phyloP scores from a whole-genome alignment of 2,888 invertebrate genomes.

The Steinernema scapterisci region DNA sequence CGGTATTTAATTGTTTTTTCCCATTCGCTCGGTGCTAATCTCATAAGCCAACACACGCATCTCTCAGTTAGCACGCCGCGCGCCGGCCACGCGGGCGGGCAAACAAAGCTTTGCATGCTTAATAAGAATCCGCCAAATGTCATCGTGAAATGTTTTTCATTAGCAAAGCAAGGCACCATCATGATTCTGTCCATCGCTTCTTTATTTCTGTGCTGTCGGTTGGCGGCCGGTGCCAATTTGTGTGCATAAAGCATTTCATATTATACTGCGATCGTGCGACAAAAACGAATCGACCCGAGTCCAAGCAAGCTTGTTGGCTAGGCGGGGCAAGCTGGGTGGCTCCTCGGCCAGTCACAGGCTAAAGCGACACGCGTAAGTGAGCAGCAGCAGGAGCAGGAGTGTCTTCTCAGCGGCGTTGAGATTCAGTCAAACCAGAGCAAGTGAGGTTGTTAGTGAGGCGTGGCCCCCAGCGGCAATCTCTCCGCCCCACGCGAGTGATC shows the following conservation, averaged over 20 bases:
- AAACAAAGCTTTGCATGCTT: conserved; percentile 22
- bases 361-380: conserved; percentile 31
- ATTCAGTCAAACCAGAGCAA: conserved; percentile 32
- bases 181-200: background rate
- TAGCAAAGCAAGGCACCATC: background rate
- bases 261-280: conserved; percentile 27
- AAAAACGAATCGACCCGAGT: conserved; percentile 24
- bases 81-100: background rate
- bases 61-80: conserved; percentile 9
- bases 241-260: conserved; percentile 28
- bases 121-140: background rate
- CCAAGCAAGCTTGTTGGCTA: background rate
- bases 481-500: conserved; percentile 28
- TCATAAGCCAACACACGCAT: conserved; percentile 18
- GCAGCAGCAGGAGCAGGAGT: conserved; percentile 29
- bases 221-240: conserved; percentile 1
- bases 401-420: conserved; percentile 17
- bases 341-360: conserved; percentile 6
- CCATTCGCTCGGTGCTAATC: conserved; percentile 4
- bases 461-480: conserved; percentile 27
- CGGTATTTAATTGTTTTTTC: conserved; percentile 27
- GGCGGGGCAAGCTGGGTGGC: background rate
- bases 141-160: conserved; percentile 4
- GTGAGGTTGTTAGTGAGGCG: conserved; percentile 31
- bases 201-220: background rate